Conservation (phyloP, 2,888 invertebrate genomes). For the Drosophila aldrichi region DNA sequence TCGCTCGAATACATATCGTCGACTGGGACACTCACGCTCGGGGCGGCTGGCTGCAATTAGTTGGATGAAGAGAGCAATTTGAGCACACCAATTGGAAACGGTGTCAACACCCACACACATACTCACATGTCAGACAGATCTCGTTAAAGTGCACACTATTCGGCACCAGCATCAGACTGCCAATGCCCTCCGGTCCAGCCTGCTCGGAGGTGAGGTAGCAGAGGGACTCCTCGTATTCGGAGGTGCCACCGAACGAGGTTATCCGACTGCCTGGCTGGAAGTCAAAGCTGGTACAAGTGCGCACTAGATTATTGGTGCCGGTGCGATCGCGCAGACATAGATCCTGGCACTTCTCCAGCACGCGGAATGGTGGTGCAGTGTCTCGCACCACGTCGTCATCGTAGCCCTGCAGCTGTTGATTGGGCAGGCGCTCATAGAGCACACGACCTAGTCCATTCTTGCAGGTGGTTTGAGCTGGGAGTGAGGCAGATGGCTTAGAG, state of each 20-base stretch:
- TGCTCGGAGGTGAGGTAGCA: conserved; percentile 94
- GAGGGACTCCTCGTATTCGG: conserved; percentile 95
- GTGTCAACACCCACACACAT: conserved; percentile 35
- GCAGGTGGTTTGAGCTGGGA: conserved; percentile 91
- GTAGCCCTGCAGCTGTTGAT: conserved; percentile 95
- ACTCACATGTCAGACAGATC: conserved; percentile 95
- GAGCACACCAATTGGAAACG: conserved; percentile 1
- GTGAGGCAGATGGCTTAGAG: not conserved
- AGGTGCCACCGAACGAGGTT: conserved; percentile 92
- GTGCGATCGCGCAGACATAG: conserved; percentile 92
- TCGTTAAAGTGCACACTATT: conserved; percentile 96
- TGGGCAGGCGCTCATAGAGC: conserved; percentile 94
- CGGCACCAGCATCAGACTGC: conserved; percentile 94
- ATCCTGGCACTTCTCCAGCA: conserved; percentile 95
- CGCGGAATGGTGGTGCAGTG: conserved; percentile 93
- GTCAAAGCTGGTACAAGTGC: conserved; percentile 95
- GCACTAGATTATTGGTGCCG: conserved; percentile 91
- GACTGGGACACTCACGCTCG: conserved; percentile 94
- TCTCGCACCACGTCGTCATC: conserved; percentile 95
- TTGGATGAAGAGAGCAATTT: not conserved
- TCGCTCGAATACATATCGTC: conserved; percentile 94
- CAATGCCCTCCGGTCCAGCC: conserved; percentile 94
- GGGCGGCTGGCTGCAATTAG: conserved; percentile 90
- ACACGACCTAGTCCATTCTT: conserved; percentile 95
- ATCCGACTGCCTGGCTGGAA: conserved; percentile 95